Percentiles rank a stretch among this genome's conserved stretches.
Evolutionary conservation across 2,113 vertebrate genomes (phyloP).

Genomic region (Grallaria varia): DNA sequence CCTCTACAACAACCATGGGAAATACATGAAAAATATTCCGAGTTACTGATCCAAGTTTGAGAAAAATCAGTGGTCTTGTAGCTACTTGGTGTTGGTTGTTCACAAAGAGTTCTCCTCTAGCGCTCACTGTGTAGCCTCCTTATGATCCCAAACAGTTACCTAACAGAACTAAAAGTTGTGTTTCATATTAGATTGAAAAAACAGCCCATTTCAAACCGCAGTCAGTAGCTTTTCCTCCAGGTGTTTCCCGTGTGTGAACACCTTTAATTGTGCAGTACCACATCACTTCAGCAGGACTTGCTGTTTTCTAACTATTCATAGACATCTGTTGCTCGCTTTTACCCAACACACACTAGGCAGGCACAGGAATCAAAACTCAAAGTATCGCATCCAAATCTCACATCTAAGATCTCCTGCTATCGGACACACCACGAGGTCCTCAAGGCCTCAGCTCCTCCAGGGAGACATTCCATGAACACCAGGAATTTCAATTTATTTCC

Average conservation of each 20-base stretch:
- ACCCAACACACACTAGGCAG: neutral
- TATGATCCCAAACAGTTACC: neutral
- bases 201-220: neutral
- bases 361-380: neutral
- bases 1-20: neutral
- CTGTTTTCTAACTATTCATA: neutral
- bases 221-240: neutral
- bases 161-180: neutral
- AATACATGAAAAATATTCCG: fast-evolving
- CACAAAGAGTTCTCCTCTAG: neutral
- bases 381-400: neutral
- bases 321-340: neutral
- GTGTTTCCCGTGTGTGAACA: neutral
- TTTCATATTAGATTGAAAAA: neutral
- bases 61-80: neutral
- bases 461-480: neutral
- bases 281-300: neutral
- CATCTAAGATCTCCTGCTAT: neutral
- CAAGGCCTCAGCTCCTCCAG: neutral
- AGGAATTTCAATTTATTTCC: neutral
- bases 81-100: neutral
- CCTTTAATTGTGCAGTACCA: neutral
- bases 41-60: neutral
- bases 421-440: neutral
- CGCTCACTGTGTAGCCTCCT: neutral